Evolutionary conservation across 2,797 vertebrate genomes (phyloP).

Genomic region (Crenuchus spilurus): DNA sequence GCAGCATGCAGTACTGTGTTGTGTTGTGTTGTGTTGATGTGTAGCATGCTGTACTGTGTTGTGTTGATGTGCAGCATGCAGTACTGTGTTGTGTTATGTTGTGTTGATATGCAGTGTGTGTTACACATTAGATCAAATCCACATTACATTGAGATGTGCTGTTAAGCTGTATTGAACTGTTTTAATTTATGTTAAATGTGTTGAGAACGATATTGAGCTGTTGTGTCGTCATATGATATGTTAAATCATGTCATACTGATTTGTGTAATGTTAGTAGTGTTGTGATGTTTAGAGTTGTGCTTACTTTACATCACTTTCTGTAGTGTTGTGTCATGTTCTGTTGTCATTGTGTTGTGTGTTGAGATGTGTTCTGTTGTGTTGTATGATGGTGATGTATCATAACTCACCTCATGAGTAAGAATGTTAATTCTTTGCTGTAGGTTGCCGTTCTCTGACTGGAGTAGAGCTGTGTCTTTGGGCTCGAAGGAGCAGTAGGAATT

Average conservation of each 20-base stretch:
- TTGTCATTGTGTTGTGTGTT: neutral
- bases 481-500: slow-evolving; percentile 93
- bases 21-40: neutral
- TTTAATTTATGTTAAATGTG: too few relatives aligned
- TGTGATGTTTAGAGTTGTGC: neutral
- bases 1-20: too few relatives aligned
- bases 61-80: too few relatives aligned
- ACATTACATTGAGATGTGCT: too few relatives aligned
- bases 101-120: too few relatives aligned
- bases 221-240: too few relatives aligned
- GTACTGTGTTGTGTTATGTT: neutral
- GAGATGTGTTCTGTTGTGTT: neutral
- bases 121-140: too few relatives aligned
- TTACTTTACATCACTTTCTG: too few relatives aligned
- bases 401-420: slow-evolving; percentile 93
- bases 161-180: too few relatives aligned
- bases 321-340: neutral
- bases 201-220: too few relatives aligned
- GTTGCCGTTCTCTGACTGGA: slow-evolving; percentile 92
- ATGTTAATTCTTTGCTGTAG: slow-evolving; percentile 92
- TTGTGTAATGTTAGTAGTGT: neutral
- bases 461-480: slow-evolving; percentile 89
- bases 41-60: too few relatives aligned
- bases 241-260: too few relatives aligned
- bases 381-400: neutral